Evolutionary conservation across 1,140 invertebrate species (phyloP).

Genomic region (Lysiphlebus fabarum): DNA sequence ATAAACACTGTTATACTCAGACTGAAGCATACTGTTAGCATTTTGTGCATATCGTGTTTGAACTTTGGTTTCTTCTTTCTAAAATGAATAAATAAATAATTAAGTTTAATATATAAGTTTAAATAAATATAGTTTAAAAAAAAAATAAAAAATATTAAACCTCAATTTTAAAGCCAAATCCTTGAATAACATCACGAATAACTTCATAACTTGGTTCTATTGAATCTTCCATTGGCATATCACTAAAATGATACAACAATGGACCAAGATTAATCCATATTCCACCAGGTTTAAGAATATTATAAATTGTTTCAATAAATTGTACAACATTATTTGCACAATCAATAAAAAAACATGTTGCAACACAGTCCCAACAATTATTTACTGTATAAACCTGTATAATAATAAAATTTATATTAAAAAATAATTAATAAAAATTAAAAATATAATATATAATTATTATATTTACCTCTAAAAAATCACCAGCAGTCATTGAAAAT

Average conservation of each 20-base stretch:
- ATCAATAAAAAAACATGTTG: slow-evolving; percentile 97
- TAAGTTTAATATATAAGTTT: background rate
- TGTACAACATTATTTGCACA: slow-evolving; percentile 94
- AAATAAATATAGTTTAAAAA: slow-evolving; percentile 6
- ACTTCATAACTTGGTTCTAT: slow-evolving; percentile 93
- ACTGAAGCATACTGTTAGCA: slow-evolving; percentile 87
- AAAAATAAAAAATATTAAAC: slow-evolving; percentile 57
- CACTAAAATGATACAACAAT: slow-evolving; percentile 91
- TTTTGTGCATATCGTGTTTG: slow-evolving; percentile 90
- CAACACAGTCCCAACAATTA: slow-evolving; percentile 87
- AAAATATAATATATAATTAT: slow-evolving; percentile 7
- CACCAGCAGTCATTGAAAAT: slow-evolving; percentile 95
- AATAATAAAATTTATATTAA: slow-evolving; percentile 2
- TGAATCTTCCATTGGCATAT: slow-evolving; percentile 82
- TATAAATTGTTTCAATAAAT: slow-evolving; percentile 92
- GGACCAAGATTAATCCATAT: slow-evolving; percentile 91
- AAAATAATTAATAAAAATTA: slow-evolving; percentile 10
- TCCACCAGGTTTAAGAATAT: slow-evolving; percentile 85
- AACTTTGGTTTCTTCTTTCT: slow-evolving; percentile 75
- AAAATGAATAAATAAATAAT: slow-evolving; percentile 35
- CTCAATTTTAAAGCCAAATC: slow-evolving; percentile 83
- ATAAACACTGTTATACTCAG: slow-evolving; percentile 86
- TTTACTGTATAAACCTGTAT: slow-evolving; percentile 69
- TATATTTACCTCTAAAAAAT: slow-evolving; percentile 75
- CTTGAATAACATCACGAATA: slow-evolving; percentile 75